Base-by-base conservation (phyloP, 2,113 vertebrate genomes). In the Serinus canaria region DNA sequence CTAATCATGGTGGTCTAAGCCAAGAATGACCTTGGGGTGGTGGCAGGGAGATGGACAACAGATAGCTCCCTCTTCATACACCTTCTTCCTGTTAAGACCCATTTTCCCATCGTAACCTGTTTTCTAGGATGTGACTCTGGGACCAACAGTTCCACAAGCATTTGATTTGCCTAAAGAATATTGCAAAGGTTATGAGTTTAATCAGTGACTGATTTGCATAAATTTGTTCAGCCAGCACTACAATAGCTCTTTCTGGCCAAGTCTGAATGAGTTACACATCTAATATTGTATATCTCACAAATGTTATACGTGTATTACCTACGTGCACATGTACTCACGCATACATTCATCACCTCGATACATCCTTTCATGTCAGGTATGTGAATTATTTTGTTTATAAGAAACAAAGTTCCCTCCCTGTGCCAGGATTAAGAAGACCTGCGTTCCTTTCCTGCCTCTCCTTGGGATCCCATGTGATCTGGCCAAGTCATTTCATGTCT, bases 321-420 rank as follows among this genome's bases (percentile, higher is more conserved):
- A 37, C 1, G 0, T 75, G 64, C 52, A 49, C 52, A 43, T 27
- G 24, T 83, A n/a, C 19, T 23, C 80, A 81, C 64, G 16, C 64
- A 86, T 63, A 70, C 68, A 78, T 87, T 72, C 80, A 89, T 93
- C 85, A 84, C 66, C 69, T 53, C 18, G 13, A 83, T 86, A 75
- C 72, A 81, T 75, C 73, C 81, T 93, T 94, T 91, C 22, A 6
- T 92, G 83, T 93, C 69, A 96, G 90, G 90, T 95, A 96, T 93
- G 90, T 0, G 83, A 96, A 93, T 87, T 94, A 96, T 93, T 96
- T 96, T 97, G 94, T 97, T 97, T 95, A 89, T 89, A 64, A 94
- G 90, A 89, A 94, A 92, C 83, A 78, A 86, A 90, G 73, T 86
- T 92, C 73, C 60, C 60, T 87, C 80, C 60, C 89, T 46, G 76